phyloP scores from a whole-genome alignment of 2,113 vertebrate species.

The Takifugu bimaculatus region DNA sequence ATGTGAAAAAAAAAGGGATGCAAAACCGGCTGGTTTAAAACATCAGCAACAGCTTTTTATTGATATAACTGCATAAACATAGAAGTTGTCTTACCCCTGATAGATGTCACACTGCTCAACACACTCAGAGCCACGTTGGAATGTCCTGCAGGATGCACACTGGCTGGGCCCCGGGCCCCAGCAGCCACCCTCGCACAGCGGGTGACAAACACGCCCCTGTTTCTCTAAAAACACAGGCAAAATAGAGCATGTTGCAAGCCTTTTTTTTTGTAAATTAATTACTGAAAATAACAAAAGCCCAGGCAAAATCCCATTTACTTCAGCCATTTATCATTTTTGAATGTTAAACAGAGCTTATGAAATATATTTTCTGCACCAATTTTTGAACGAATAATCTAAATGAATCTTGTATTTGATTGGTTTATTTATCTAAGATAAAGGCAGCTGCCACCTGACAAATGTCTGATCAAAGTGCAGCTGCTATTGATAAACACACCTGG shows the following conservation, averaged over 20 bases:
- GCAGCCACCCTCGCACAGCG: conserved; percentile 82
- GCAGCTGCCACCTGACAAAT: background rate
- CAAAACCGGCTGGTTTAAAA: background rate
- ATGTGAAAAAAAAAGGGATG: too few relatives aligned
- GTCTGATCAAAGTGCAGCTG: conserved; percentile 7
- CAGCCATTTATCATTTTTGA: too few relatives aligned
- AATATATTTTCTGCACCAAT: background rate
- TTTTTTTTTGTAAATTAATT: too few relatives aligned
- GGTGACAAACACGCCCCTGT: conserved; percentile 77
- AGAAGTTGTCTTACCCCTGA: conserved; percentile 77
- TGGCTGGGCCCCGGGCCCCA: conserved; percentile 90
- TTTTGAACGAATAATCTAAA: background rate
- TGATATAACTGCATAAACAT: conserved; percentile 14
- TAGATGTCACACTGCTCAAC: conserved; percentile 84
- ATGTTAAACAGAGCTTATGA: too few relatives aligned
- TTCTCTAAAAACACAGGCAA: conserved; percentile 37
- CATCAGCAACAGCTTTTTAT: conserved; percentile 10
- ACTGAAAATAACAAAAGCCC: background rate
- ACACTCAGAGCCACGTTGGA: conserved; percentile 85
- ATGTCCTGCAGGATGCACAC: conserved; percentile 82
- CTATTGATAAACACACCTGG: too few relatives aligned
- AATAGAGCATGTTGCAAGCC: background rate
- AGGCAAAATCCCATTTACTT: too few relatives aligned
- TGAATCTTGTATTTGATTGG: background rate
- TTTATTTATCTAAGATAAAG: background rate